phyloP scores from a whole-genome alignment of 2,888 invertebrate species.

The Apotomis betuletana region DNA sequence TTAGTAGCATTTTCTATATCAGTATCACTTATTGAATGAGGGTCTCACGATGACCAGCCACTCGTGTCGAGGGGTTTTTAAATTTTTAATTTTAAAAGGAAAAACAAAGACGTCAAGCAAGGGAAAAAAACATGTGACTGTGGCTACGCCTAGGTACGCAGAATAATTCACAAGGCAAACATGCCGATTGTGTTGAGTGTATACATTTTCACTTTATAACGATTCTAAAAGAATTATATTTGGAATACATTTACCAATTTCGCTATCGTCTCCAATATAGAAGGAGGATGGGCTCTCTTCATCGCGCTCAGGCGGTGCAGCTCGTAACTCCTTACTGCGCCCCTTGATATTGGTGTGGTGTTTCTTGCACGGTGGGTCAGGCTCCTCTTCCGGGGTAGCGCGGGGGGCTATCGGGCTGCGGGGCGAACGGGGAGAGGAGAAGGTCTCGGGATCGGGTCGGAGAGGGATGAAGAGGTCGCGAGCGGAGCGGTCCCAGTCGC shows the following conservation, averaged over 20 bases:
- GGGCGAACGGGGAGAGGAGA: constrained; percentile 22
- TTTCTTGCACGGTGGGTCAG: constrained; percentile 62
- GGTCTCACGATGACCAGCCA: no score
- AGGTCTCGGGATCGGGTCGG: constrained; percentile 54
- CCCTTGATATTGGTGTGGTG: constrained; percentile 76
- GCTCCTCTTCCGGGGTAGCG: constrained; percentile 47
- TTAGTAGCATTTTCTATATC: no score
- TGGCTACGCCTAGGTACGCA: no score
- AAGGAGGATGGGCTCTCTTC: constrained; percentile 62
- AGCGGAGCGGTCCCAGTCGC: constrained; percentile 76
- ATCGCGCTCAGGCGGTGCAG: constrained; percentile 61
- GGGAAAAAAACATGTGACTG: no score
- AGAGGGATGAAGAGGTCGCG: constrained; percentile 72
- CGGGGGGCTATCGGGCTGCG: constrained; percentile 35
- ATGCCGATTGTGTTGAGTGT: no score
- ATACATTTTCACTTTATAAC: no score
- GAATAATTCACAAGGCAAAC: no score
- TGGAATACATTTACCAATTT: constrained; percentile 39
- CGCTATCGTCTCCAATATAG: constrained; percentile 66
- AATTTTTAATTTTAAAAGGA: no score
- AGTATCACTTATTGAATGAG: no score
- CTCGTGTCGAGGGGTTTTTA: no score
- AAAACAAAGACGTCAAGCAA: no score
- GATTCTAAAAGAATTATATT: no score
- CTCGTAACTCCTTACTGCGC: constrained; percentile 57